A percentile compares a stretch with the other conserved stretches of the same genome.
phyloP scores from a whole-genome alignment of 2,888 invertebrate species.

The Dryomyza anilis region DNA sequence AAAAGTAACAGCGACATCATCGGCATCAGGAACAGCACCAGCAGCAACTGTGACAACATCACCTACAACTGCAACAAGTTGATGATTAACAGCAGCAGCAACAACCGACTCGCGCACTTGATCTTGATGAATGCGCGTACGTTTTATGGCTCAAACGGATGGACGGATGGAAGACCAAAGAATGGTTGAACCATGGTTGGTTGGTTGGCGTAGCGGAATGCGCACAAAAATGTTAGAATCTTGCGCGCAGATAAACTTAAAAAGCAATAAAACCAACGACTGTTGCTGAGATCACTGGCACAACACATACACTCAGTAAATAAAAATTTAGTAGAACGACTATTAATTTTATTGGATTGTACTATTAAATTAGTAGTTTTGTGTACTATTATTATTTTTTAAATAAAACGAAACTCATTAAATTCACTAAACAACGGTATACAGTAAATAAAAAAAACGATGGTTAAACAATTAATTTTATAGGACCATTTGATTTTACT shows the following conservation, averaged over 20 bases:
- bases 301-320: too few species aligned
- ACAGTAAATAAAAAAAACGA: too few species aligned
- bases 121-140: conserved; percentile 14
- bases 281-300: too few species aligned
- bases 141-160: not conserved
- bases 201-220: not conserved
- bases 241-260: conserved; percentile 37
- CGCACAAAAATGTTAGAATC: conserved; percentile 39
- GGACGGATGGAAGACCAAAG: not conserved
- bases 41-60: not conserved
- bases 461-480: too few species aligned
- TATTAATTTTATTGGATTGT: too few species aligned
- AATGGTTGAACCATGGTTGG: not conserved
- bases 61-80: not conserved
- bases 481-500: too few species aligned
- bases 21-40: not conserved
- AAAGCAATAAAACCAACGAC: too few species aligned
- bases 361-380: too few species aligned
- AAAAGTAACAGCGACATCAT: not conserved
- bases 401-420: too few species aligned
- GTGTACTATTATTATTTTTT: too few species aligned
- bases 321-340: too few species aligned
- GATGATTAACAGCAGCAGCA: not conserved
- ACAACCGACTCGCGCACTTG: not conserved
- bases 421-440: too few species aligned